Conservation (phyloP, 2,888 invertebrate genomes). For the Idaea straminata region DNA sequence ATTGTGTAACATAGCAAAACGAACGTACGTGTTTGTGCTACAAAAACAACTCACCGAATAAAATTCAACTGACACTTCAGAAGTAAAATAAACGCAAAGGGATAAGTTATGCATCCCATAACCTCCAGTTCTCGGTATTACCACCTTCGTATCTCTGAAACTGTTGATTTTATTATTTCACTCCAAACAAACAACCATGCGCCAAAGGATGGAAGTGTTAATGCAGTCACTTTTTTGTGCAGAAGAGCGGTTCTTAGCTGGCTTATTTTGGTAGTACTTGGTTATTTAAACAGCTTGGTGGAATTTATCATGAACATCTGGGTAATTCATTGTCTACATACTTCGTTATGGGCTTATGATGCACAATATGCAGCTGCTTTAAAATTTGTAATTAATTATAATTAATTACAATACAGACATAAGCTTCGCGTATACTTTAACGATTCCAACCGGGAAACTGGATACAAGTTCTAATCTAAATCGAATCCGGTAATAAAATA, state of each 20-base stretch:
- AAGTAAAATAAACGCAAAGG: constrained; percentile 7
- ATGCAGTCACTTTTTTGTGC: not conserved
- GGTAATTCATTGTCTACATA: not conserved
- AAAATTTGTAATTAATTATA: not conserved
- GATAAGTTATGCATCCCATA: constrained; percentile 23
- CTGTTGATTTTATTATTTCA: constrained; percentile 12
- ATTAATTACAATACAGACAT: too few relatives aligned
- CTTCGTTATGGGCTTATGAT: not conserved
- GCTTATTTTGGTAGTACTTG: not conserved
- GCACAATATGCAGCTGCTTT: not conserved
- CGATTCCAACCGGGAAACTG: too few relatives aligned
- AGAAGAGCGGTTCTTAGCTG: not conserved
- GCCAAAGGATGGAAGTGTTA: not conserved
- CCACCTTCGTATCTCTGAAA: constrained; percentile 15
- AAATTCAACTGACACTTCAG: not conserved
- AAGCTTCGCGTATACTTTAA: too few relatives aligned
- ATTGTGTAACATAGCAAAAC: not conserved
- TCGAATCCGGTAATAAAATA: too few relatives aligned
- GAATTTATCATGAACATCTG: not conserved
- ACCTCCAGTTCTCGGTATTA: constrained; percentile 21
- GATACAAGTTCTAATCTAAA: too few relatives aligned
- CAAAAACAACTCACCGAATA: not conserved
- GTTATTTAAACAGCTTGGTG: not conserved
- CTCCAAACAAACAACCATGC: not conserved
- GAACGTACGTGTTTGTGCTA: not conserved